Evolutionary conservation across 1,140 invertebrate genomes (phyloP).

Genomic region (Drosophila azteca): DNA sequence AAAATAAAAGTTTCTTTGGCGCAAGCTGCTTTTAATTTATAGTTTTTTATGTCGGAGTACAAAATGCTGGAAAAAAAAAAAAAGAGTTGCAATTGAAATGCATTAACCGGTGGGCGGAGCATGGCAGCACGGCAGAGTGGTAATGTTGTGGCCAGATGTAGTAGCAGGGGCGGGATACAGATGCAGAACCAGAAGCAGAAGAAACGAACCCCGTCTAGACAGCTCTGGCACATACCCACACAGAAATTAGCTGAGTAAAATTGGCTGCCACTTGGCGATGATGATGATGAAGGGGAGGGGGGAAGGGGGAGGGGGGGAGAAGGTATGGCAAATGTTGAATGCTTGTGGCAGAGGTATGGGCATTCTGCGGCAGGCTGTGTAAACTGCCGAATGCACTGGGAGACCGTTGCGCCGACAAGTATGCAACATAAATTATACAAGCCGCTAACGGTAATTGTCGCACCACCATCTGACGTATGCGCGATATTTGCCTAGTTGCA

Average conservation of each 20-base stretch:
- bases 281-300: neutral
- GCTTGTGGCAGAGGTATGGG: neutral
- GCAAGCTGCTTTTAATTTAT: constrained; percentile 56
- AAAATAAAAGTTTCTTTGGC: constrained; percentile 16
- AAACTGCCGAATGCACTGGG: constrained; percentile 30
- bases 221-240: constrained; percentile 7
- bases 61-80: constrained; percentile 2
- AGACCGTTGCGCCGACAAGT: constrained; percentile 34
- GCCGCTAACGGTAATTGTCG: constrained; percentile 76
- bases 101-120: constrained; percentile 40
- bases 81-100: constrained; percentile 63
- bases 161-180: neutral
- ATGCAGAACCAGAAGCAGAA: constrained; percentile 10
- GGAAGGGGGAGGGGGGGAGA: too few relatives aligned
- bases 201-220: constrained; percentile 35
- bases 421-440: constrained; percentile 72
- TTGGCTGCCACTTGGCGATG: constrained; percentile 38
- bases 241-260: constrained; percentile 56
- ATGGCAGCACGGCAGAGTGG: constrained; percentile 15
- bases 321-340: neutral
- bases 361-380: too few relatives aligned
- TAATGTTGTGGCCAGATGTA: neutral
- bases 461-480: constrained; percentile 70
- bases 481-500: constrained; percentile 73
- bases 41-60: constrained; percentile 42